Base-by-base conservation (phyloP, 2,888 invertebrate genomes). In the Aspidapion aeneum region DNA sequence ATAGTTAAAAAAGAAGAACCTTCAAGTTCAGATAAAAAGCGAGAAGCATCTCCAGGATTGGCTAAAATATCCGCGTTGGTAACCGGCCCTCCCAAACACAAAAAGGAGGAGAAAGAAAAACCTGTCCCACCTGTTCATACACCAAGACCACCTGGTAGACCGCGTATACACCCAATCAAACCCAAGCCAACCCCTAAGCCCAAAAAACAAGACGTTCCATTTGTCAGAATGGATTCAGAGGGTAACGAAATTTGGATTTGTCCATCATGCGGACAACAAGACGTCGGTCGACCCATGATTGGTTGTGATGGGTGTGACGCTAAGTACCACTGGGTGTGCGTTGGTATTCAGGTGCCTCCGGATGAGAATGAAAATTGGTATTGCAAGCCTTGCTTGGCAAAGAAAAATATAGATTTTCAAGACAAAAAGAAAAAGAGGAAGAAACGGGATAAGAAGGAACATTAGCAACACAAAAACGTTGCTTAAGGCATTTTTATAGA, bases 241-340 rank as follows among this genome's bases (percentile, higher is more conserved):
- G 95, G 95, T 2, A 91, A 91, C 78, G 91, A 94, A 78, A 90
- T 97, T 58, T 98, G 97, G 98, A 96, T 97, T 72, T 98, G 98
- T 79, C 98, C 98, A 1, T 91, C 92, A 0, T 98, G 98, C 79
- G 91, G 92, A n/a, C 86, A 89, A 71, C 95, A 93, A 62, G 98
- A 98, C 79, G 96, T 98, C 80, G 98, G 98, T 1, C 93, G 94
- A 70, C 94, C 96, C 0, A 98, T 98, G 98, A 95, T 98, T 74
- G 97, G 96, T 60, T 98, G 98, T 80, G 97, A 98, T 79, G 91
- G 90, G 55, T 98, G 97, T 79, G 96, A 98, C 80, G 95, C 95
- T 55, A 98, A 97, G 97, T 94, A 93, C 78, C 93, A 93, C 79
- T 94, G 93, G 92, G 88, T 90, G 21, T 93, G 93, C 72, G 92